These are phyloP conservation scores for Desmodus rotundus DNA, from an alignment of 2,113 vertebrate species.

Conservation along the genomic window DNA sequence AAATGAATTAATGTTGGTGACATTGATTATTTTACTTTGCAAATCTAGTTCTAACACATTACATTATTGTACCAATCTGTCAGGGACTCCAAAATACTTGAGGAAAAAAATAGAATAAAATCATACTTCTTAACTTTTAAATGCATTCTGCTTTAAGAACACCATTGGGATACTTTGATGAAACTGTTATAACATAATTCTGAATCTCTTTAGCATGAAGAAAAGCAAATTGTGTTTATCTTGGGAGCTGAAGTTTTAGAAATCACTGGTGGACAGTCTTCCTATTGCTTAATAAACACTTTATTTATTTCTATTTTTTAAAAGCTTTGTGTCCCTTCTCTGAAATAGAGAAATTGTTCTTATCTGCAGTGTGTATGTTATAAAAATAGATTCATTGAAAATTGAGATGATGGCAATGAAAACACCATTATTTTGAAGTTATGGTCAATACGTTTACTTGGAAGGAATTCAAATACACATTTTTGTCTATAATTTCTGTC, in stretches of 20 bases:
- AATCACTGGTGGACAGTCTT: slow-evolving; percentile 9
- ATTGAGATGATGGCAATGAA: background rate
- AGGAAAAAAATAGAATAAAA: background rate
- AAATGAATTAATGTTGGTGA: background rate
- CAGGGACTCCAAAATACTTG: background rate
- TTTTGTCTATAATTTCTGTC: background rate
- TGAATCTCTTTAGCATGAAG: slow-evolving; percentile 18
- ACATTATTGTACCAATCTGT: background rate
- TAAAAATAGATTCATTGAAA: background rate
- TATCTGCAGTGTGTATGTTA: background rate
- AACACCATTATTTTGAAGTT: background rate
- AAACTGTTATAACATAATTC: background rate
- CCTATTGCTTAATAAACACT: background rate
- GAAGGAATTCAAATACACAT: background rate
- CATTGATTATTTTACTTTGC: slow-evolving; percentile 8
- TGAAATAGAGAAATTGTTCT: background rate
- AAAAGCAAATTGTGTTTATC: slow-evolving; percentile 32
- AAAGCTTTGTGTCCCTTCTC: background rate
- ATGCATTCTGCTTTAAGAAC: background rate
- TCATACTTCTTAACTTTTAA: background rate
- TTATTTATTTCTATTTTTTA: background rate
- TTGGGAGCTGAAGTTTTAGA: background rate
- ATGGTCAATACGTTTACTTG: background rate
- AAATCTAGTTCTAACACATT: background rate
- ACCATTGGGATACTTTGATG: background rate